Base-by-base conservation (phyloP, 1,140 invertebrate genomes). In the Trichonephila inaurata region DNA sequence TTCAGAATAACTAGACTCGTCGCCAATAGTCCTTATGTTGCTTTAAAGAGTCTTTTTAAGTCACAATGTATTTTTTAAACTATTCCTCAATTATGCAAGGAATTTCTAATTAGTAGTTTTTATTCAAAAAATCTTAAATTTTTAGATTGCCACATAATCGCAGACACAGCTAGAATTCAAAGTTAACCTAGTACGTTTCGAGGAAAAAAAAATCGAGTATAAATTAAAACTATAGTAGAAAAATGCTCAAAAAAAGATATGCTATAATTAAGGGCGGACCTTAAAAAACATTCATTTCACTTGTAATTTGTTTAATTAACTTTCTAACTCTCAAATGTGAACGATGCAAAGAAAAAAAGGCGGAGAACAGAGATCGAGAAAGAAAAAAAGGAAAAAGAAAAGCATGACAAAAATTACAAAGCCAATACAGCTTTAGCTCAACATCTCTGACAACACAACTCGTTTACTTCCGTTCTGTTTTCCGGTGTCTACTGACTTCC, bases 281-380 rank as follows among this genome's bases (percentile, higher is more conserved):
- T 81, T 61, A 81, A 81, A 87, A 90, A 90, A 90, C n/a, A n/a
- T 61, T 77, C 40, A 90, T 90, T 90, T 81, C 69, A 21, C 28
- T 90, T 81, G 69, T 81, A 90, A 81, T 90, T 90, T 51, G 58
- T 81, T 90, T 90, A 90, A 90, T 90, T 90, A 90, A 90, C 89
- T 81, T 81, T 81, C 89, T 24, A 81, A 81, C 89, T 28, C 89
- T 90, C 58, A 44, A 81, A 77, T 18, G 72, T 77, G 24, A 40
- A 18, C 0, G 24, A 14, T 6, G 10, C 5, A 19, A 8, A n/a
- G 51, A 10, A 33, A 89, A 89, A 72, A 89, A 89, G 51, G 69
- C 40, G 14, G 24, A 64, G 3, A 72, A 87, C 28, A 89, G 61
- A 69, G 82, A 64, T 44, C n/a, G 24, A 8, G 6, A 12, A 24